Conservation (phyloP, 2,888 invertebrate species). For the Sipha maydis region DNA sequence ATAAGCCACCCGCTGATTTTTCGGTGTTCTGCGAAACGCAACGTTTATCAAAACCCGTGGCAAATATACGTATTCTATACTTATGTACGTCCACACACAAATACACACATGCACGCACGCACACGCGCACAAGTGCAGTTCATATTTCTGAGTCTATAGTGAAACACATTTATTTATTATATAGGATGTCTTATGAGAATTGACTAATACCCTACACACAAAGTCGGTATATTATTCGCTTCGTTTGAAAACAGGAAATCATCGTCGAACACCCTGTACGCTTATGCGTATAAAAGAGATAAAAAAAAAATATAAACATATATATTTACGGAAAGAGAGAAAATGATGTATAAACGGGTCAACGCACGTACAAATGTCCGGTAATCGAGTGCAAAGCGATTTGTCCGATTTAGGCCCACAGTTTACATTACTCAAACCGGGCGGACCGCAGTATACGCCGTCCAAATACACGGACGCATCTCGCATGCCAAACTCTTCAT, state of each 20-base stretch:
- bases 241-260: neutral
- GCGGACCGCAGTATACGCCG: constrained; percentile 24
- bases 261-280: neutral
- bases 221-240: neutral
- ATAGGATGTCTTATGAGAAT: neutral
- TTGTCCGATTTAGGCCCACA: constrained; percentile 37
- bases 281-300: neutral
- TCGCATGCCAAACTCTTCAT: constrained; percentile 45
- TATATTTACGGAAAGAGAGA: neutral
- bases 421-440: constrained; percentile 49
- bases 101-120: too few species aligned
- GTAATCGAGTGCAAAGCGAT: constrained; percentile 41
- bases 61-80: too few species aligned
- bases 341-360: constrained; percentile 2
- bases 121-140: too few species aligned
- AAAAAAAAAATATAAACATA: neutral
- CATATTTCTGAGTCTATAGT: neutral
- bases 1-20: neutral
- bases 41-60: neutral
- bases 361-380: constrained; percentile 20
- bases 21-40: neutral
- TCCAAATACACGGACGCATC: neutral
- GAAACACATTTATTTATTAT: neutral
- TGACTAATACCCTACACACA: neutral
- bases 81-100: too few species aligned